A percentile compares a stretch with the other conserved stretches of the same genome.
Evolutionary conservation across 2,888 invertebrate genomes (phyloP).

Genomic region (Alloplasta piceator): DNA sequence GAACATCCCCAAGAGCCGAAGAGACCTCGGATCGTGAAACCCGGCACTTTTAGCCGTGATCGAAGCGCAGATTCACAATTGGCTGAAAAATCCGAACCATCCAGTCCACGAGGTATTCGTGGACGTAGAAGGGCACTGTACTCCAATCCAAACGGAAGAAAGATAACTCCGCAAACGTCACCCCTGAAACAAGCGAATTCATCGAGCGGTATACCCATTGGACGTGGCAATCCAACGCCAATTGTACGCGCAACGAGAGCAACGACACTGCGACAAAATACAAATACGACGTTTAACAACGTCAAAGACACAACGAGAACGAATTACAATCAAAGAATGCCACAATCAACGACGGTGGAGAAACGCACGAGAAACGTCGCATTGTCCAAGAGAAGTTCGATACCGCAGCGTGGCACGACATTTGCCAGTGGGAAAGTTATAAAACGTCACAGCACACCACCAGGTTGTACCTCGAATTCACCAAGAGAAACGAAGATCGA

Average conservation of each 20-base stretch:
- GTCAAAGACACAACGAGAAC: constrained; percentile 71
- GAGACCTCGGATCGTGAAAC: constrained; percentile 85
- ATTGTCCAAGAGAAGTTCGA: constrained; percentile 74
- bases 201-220: constrained; percentile 76
- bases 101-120: constrained; percentile 86
- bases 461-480: constrained; percentile 61
- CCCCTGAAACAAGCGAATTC: constrained; percentile 75
- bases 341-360: constrained; percentile 66
- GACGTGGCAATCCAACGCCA: constrained; percentile 79
- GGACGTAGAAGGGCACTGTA: constrained; percentile 89
- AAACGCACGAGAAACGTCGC: constrained; percentile 69
- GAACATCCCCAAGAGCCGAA: constrained; percentile 72
- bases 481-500: constrained; percentile 68
- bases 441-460: constrained; percentile 76
- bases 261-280: constrained; percentile 78
- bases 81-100: constrained; percentile 76
- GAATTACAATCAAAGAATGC: constrained; percentile 76
- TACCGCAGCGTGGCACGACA: constrained; percentile 75
- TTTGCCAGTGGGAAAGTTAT: constrained; percentile 76
- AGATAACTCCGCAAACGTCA: constrained; percentile 78
- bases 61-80: constrained; percentile 77
- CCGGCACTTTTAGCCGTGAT: constrained; percentile 77
- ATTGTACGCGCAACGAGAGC: constrained; percentile 80
- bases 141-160: constrained; percentile 78
- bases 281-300: constrained; percentile 68